Conservation (phyloP, 2,797 vertebrate species). For the Phylloscopus collybita region DNA sequence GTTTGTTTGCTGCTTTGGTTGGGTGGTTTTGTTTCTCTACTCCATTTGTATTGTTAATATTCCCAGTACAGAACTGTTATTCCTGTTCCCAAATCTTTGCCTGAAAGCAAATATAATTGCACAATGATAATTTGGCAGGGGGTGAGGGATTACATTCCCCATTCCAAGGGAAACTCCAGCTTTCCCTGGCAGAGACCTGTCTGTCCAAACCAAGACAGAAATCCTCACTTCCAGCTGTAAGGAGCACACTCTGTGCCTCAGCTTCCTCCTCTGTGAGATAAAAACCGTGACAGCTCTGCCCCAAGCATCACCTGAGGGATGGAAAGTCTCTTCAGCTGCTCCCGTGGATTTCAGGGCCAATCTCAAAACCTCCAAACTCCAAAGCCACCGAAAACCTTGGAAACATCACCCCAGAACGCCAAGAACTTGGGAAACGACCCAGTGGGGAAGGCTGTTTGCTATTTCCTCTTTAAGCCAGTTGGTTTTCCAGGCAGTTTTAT, state of each 20-base stretch:
- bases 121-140: no score
- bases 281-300: accelerated
- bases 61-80: no score
- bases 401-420: neutral
- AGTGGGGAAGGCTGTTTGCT: neutral
- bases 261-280: neutral
- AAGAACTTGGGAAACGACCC: neutral
- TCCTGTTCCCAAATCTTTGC: no score
- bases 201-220: neutral
- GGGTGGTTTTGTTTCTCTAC: no score
- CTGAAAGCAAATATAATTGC: no score
- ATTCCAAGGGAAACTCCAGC: no score
- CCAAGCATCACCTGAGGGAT: neutral
- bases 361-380: neutral
- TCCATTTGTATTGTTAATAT: no score
- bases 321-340: no score
- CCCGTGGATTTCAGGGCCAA: accelerated
- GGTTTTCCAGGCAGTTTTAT: neutral
- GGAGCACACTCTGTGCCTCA: neutral
- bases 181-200: no score
- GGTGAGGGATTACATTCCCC: no score
- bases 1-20: no score
- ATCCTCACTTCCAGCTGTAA: neutral
- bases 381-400: neutral
- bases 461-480: neutral